These are phyloP conservation scores for Anodontia alba DNA, from an alignment of 2,888 invertebrate species.

Conservation along the genomic window DNA sequence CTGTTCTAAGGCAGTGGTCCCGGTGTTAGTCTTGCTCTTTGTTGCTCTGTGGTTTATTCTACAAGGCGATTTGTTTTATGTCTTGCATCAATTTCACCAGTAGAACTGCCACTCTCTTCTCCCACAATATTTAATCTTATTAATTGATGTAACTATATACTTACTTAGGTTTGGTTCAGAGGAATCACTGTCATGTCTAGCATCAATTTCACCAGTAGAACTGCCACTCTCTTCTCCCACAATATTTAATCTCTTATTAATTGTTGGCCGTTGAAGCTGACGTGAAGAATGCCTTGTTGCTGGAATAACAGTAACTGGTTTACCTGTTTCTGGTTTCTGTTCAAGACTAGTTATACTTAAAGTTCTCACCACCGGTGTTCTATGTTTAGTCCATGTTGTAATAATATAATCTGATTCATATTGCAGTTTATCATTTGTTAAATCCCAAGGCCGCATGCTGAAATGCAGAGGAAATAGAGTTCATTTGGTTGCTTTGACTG, in stretches of 20 bases:
- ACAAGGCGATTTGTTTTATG: too few species aligned
- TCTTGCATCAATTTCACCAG: slow-evolving; percentile 67
- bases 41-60: too few species aligned
- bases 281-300: slow-evolving; percentile 31
- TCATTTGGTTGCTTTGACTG: too few species aligned
- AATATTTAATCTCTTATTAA: slow-evolving; percentile 56
- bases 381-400: slow-evolving; percentile 91
- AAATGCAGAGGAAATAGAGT: slow-evolving; percentile 35
- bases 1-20: too few species aligned
- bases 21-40: too few species aligned
- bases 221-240: slow-evolving; percentile 76
- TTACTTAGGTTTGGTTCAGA: slow-evolving; percentile 65
- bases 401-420: slow-evolving; percentile 94
- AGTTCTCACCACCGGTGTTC: slow-evolving; percentile 90
- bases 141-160: slow-evolving; percentile 50
- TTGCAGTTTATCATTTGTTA: slow-evolving; percentile 93
- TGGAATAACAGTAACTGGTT: slow-evolving; percentile 30
- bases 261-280: slow-evolving; percentile 55
- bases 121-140: slow-evolving; percentile 62
- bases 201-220: slow-evolving; percentile 71
- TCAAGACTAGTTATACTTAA: slow-evolving; percentile 89
- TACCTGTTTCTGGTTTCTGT: slow-evolving; percentile 66
- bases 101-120: slow-evolving; percentile 76
- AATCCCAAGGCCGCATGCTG: slow-evolving; percentile 93
- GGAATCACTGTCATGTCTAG: slow-evolving; percentile 73